Percentiles rank a stretch among this genome's conserved stretches.
phyloP scores from a whole-genome alignment of 1,140 invertebrate species.

The Papilio dardanus region DNA sequence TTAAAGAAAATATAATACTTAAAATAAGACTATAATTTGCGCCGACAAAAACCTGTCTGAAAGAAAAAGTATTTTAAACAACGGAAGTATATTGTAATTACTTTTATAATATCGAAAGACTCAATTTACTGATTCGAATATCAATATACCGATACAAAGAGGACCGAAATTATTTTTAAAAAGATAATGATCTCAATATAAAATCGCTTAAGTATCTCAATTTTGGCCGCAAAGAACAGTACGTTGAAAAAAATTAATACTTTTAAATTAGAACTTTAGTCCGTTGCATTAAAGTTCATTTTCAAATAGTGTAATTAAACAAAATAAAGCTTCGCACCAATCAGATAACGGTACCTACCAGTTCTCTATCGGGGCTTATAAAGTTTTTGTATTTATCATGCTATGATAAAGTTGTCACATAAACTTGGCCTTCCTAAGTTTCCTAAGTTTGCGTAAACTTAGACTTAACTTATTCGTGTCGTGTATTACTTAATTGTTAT shows the following conservation, averaged over 20 bases:
- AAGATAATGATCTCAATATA: constrained; percentile 15
- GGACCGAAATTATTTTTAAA: constrained; percentile 15
- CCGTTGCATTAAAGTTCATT: not conserved
- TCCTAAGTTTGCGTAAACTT: constrained; percentile 9
- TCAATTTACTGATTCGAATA: constrained; percentile 2
- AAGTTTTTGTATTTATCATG: constrained; percentile 29
- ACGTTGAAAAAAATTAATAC: not conserved
- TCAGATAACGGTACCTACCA: constrained; percentile 24
- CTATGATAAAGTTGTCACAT: constrained; percentile 24
- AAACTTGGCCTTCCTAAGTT: constrained; percentile 22
- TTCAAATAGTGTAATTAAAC: not conserved
- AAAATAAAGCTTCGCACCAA: constrained; percentile 18
- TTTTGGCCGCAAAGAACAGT: constrained; percentile 1
- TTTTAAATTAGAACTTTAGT: not conserved
- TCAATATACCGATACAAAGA: constrained; percentile 13
- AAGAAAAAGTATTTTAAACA: constrained; percentile 4
- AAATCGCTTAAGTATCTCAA: constrained; percentile 24
- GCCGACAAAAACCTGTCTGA: not conserved
- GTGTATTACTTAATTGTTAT: constrained; percentile 16
- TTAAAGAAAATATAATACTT: not conserved
- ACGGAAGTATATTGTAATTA: not conserved
- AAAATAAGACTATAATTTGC: not conserved
- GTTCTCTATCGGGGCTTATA: constrained; percentile 15
- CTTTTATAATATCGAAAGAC: not conserved
- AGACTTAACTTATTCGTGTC: not conserved